Evolutionary conservation across 2,113 vertebrate species (phyloP).

Genomic region (Diadophis punctatus): DNA sequence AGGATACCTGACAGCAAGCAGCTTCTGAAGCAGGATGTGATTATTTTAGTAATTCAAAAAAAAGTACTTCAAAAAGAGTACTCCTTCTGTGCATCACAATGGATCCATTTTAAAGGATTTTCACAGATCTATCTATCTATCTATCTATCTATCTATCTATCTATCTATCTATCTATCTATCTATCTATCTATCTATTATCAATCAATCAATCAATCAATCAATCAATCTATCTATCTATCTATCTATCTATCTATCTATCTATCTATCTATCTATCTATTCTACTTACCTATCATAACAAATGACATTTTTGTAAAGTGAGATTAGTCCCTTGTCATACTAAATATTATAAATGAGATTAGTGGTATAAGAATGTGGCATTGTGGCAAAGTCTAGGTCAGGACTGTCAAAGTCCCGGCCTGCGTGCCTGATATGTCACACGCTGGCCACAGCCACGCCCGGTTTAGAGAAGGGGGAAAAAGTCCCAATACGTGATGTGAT

Average conservation of each 20-base stretch:
- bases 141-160: no score
- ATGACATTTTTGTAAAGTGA: background rate
- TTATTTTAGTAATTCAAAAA: background rate
- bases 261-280: no score
- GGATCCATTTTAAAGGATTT: background rate
- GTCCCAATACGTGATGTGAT: no score
- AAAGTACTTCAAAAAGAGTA: background rate
- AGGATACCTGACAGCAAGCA: background rate
- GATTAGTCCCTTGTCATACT: background rate
- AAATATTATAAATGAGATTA: background rate
- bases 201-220: no score
- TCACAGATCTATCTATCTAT: background rate
- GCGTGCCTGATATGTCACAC: no score
- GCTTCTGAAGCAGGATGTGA: background rate
- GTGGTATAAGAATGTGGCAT: background rate
- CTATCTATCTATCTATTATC: no score
- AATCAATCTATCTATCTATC: no score
- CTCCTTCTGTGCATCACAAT: background rate
- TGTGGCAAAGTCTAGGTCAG: background rate
- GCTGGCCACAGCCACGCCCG: no score
- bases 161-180: no score
- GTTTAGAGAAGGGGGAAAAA: no score
- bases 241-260: no score
- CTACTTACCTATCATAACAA: background rate
- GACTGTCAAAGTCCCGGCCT: no score